Evolutionary conservation across 2,888 invertebrate genomes (phyloP), one percentile per base, ranked within the genome.

Genomic region (Phaonia tiefii): DNA sequence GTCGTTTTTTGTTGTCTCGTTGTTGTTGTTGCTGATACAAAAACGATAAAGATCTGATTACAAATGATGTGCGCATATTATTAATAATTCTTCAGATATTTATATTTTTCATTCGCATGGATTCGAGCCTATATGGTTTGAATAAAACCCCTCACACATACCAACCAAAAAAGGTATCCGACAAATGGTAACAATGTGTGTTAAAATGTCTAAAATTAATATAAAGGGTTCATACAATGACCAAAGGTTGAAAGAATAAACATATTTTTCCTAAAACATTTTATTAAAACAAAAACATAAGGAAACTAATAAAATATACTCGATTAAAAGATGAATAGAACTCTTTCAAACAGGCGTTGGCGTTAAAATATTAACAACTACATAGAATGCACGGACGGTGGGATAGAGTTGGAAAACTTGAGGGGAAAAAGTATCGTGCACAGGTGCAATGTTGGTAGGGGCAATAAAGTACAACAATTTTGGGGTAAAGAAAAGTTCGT

Each of bases 31-130:
- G 22, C 58, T 66, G 44, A 58, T 69, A 20, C 25, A 31, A 56
- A 63, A 69, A 31, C 31, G 81, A 81, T 75, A 78, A 81, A 81
- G 78, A 81, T 81, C 78, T 75, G 78, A 78, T 81, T 81, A 81
- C 78, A 81, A 78, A 69, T 65, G 65, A 75, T 76, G 65, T 70
- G 42, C 73, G 67, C 39, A 63, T 63, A 63, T 63, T 63, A 63
- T 63, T 63, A 63, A 63, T 63, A 63, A 63, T 39, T 60, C 49
- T 60, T 60, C 31, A 2, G 60, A 37, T 63, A 63, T 42, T 20
- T 20, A 2, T 13, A 20, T 51, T 63, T 39, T 11, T 20, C 60
- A 20, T 49, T 49, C 17, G 46, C 4, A 15, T 49, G 10, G 2
- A 4, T 17, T 20, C 20, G n/a, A n/a, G n/a, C n/a, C n/a, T n/a